These are phyloP conservation scores for Pycnonotus jocosus DNA, from an alignment of 2,113 vertebrate species.

Conservation along the genomic window DNA sequence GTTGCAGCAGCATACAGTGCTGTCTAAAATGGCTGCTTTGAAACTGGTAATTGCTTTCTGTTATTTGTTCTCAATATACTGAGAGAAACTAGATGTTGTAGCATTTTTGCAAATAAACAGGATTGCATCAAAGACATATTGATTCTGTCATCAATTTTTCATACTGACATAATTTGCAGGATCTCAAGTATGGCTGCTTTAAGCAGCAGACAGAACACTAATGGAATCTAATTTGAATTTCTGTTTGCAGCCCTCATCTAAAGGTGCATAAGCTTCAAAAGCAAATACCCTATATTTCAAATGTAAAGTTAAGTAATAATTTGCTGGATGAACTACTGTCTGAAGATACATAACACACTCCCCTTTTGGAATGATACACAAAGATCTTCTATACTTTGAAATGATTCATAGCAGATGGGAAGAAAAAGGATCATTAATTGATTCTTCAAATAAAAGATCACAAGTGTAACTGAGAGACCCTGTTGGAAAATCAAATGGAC, in stretches of 20 bases:
- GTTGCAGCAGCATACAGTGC: fast-evolving
- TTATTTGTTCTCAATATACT: background rate
- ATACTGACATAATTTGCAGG: background rate
- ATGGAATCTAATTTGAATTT: background rate
- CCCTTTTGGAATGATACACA: background rate
- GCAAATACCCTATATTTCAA: background rate
- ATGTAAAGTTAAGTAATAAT: background rate
- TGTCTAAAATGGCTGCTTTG: background rate
- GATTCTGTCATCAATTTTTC: background rate
- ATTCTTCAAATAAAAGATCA: conserved; percentile 1
- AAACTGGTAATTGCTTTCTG: background rate
- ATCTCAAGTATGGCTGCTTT: background rate
- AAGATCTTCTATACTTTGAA: conserved; percentile 3
- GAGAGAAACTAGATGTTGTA: background rate
- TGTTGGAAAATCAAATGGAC: background rate
- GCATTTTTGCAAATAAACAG: background rate
- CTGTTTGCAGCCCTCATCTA: background rate
- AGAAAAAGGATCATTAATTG: conserved; percentile 17
- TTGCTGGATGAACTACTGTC: background rate
- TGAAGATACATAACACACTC: background rate
- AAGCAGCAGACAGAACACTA: background rate
- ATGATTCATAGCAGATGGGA: background rate
- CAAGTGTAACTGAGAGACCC: background rate
- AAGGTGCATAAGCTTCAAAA: background rate
- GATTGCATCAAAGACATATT: background rate